Conservation (phyloP, 2,888 invertebrate species). For the Cyclophora punctaria region DNA sequence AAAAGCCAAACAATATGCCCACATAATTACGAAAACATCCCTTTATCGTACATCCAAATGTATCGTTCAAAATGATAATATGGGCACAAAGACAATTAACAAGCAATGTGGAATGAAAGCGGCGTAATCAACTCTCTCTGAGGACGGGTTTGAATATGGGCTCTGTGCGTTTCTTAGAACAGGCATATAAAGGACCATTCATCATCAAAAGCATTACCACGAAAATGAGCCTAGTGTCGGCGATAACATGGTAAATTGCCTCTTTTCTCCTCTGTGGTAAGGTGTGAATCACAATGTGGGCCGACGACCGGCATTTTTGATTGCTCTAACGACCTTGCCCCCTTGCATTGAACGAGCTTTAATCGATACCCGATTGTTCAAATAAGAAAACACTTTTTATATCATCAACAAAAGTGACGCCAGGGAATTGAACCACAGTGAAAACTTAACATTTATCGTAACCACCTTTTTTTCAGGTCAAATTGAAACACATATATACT, state of each 20-base stretch:
- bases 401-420: no score
- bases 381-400: not conserved
- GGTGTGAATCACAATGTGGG: slow-evolving; percentile 22
- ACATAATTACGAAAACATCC: no score
- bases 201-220: slow-evolving; percentile 26
- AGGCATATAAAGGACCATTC: slow-evolving; percentile 25
- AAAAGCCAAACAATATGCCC: no score
- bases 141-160: slow-evolving; percentile 13
- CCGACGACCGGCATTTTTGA: slow-evolving; percentile 15
- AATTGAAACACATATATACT: no score
- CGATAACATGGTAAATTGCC: slow-evolving; percentile 16
- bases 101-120: slow-evolving; percentile 11
- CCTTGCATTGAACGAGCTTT: slow-evolving; percentile 30
- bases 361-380: slow-evolving; percentile 40
- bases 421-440: no score
- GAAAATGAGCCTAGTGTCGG: slow-evolving; percentile 20
- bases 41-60: no score
- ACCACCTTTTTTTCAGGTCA: no score
- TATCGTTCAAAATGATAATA: slow-evolving; percentile 2
- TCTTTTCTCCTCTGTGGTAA: slow-evolving; percentile 16
- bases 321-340: slow-evolving; percentile 36
- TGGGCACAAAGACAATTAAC: slow-evolving; percentile 12
- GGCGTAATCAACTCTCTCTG: slow-evolving; percentile 12
- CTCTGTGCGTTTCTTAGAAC: slow-evolving; percentile 19
- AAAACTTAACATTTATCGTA: no score